phyloP scores from a whole-genome alignment of 2,888 invertebrate species.

The Myathropa florea region DNA sequence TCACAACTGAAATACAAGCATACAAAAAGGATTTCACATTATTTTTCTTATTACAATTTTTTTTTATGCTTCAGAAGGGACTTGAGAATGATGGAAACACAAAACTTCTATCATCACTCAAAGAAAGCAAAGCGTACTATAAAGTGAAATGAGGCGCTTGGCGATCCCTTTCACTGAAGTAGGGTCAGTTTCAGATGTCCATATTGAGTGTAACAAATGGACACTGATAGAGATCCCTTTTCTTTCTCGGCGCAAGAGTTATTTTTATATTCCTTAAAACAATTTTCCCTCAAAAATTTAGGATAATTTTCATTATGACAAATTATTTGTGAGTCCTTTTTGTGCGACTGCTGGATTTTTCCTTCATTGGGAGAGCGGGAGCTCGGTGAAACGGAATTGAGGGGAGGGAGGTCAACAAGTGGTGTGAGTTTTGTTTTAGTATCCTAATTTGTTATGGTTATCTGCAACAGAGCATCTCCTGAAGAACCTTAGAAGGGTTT shows the following conservation, averaged over 20 bases:
- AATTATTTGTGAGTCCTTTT: slow-evolving; percentile 34
- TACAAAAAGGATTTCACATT: background rate
- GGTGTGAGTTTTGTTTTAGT: slow-evolving; percentile 3
- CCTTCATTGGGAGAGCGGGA: too few species aligned
- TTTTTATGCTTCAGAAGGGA: background rate
- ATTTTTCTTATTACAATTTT: background rate
- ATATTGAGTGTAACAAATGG: slow-evolving; percentile 37
- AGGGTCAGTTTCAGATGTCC: slow-evolving; percentile 22
- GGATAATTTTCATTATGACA: slow-evolving; percentile 51
- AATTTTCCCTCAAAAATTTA: slow-evolving; percentile 30
- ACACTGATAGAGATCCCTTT: slow-evolving; percentile 21
- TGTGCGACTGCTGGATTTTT: background rate
- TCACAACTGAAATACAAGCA: background rate
- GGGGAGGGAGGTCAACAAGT: background rate
- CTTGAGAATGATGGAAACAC: slow-evolving; percentile 29
- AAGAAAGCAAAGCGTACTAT: background rate
- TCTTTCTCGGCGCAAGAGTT: background rate
- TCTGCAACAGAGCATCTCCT: slow-evolving; percentile 3
- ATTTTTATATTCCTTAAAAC: slow-evolving; percentile 32
- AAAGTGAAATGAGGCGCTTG: slow-evolving; percentile 14
- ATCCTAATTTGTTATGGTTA: slow-evolving; percentile 40
- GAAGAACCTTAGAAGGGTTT: background rate
- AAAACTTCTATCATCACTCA: slow-evolving; percentile 42
- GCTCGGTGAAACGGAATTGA: background rate
- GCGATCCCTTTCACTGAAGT: background rate